Percentiles rank a stretch among this genome's conserved stretches.
These are phyloP conservation scores for Caretta caretta DNA, from an alignment of 2,113 vertebrate species.

Conservation along the genomic window DNA sequence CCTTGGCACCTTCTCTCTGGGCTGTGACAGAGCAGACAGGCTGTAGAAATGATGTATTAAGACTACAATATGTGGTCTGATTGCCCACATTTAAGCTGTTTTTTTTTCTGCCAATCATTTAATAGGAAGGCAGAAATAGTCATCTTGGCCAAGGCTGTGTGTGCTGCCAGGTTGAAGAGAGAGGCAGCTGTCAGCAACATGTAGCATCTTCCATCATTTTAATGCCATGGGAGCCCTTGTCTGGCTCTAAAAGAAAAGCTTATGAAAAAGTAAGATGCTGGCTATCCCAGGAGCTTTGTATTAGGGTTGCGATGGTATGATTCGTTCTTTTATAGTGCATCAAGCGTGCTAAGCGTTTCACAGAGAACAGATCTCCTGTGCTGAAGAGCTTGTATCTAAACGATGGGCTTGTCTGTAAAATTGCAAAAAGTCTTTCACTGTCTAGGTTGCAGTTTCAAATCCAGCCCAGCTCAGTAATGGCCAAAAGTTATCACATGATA, in stretches of 20 bases:
- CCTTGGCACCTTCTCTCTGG: not conserved
- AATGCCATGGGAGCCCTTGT: not conserved
- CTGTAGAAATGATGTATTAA: not conserved
- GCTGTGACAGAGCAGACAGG: not conserved
- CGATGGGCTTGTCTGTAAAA: not conserved
- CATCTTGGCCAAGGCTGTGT: conserved; percentile 45
- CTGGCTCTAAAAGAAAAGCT: not conserved
- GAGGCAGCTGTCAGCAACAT: not conserved
- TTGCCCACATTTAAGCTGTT: not conserved
- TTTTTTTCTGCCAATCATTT: conserved; percentile 19
- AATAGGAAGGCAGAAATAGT: conserved; percentile 21
- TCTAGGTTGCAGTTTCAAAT: not conserved
- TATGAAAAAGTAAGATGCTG: not conserved
- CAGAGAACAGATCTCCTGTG: not conserved
- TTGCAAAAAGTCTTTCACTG: not conserved
- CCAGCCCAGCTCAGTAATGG: not conserved
- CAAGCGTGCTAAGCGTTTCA: not conserved
- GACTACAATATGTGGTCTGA: not conserved
- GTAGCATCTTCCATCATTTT: not conserved
- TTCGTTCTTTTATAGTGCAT: not conserved
- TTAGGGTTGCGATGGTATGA: not conserved
- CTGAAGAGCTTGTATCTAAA: not conserved
- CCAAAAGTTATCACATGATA: not conserved
- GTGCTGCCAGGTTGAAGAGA: not conserved
- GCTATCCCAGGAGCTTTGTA: not conserved